Evolutionary conservation across 2,888 invertebrate species (phyloP).

Genomic region (Trissolcus japonicus): DNA sequence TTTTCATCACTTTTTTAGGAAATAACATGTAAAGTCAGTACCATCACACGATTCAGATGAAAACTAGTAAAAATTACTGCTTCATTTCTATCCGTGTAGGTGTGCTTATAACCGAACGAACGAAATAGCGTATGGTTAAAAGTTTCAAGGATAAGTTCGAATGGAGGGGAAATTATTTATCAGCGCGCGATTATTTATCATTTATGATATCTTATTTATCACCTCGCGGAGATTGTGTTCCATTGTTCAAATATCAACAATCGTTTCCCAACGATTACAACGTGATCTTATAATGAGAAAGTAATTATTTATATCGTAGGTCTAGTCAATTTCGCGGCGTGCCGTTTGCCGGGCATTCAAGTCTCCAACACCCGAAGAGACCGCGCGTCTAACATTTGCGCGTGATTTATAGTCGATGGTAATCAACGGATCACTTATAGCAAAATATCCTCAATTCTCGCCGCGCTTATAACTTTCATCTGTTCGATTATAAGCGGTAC

Average conservation of each 20-base stretch:
- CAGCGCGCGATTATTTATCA: neutral
- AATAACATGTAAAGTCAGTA: too few relatives aligned
- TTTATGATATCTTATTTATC: conserved; percentile 1
- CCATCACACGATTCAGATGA: too few relatives aligned
- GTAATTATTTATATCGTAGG: conserved; percentile 7
- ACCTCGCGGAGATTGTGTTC: neutral
- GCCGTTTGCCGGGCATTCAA: neutral
- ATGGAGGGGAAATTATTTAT: neutral
- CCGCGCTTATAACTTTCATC: conserved; percentile 1
- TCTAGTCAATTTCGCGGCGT: neutral
- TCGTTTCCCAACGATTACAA: neutral
- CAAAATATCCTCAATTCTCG: neutral
- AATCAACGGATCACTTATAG: conserved; percentile 8
- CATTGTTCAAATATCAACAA: neutral
- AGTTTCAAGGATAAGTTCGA: neutral
- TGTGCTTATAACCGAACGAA: too few relatives aligned
- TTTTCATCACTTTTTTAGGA: too few relatives aligned
- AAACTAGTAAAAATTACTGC: too few relatives aligned
- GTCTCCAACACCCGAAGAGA: neutral
- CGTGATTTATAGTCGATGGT: conserved; percentile 8
- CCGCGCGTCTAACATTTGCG: neutral
- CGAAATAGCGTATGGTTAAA: too few relatives aligned
- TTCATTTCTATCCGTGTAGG: too few relatives aligned
- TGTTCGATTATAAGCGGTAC: neutral
- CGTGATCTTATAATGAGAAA: conserved; percentile 13